These are phyloP conservation scores for Tenthredo notha DNA, from an alignment of 2,888 invertebrate genomes.

Conservation along the genomic window DNA sequence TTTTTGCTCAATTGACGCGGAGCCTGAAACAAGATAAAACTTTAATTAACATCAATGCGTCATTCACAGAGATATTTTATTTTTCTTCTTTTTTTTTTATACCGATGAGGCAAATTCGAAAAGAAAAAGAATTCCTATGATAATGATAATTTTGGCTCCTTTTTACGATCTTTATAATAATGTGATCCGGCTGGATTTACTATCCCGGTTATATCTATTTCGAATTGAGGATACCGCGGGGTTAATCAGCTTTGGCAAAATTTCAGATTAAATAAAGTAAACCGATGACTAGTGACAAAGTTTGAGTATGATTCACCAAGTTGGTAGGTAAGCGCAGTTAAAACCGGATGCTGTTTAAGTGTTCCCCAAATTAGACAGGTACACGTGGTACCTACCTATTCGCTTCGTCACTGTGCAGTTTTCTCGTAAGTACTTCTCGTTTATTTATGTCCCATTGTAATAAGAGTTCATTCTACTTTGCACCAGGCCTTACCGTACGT, in stretches of 20 bases:
- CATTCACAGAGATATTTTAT: not conserved
- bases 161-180: not conserved
- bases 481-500: not conserved
- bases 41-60: not conserved
- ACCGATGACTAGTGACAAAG: constrained; percentile 3
- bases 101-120: not conserved
- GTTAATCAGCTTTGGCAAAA: constrained; percentile 9
- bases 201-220: not conserved
- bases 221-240: not conserved
- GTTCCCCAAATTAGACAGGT: not conserved
- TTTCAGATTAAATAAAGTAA: not conserved
- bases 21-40: constrained; percentile 67
- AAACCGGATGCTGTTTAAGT: constrained; percentile 5
- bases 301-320: not conserved
- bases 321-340: not conserved
- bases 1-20: constrained; percentile 75
- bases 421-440: not conserved
- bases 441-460: constrained; percentile 48
- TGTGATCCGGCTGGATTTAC: not conserved
- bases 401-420: constrained; percentile 12
- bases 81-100: not conserved
- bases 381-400: not conserved
- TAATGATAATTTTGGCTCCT: not conserved
- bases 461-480: constrained; percentile 52
- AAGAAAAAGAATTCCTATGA: not conserved